Evolutionary conservation across 2,888 invertebrate genomes (phyloP).

Genomic region (Tachina lurida): DNA sequence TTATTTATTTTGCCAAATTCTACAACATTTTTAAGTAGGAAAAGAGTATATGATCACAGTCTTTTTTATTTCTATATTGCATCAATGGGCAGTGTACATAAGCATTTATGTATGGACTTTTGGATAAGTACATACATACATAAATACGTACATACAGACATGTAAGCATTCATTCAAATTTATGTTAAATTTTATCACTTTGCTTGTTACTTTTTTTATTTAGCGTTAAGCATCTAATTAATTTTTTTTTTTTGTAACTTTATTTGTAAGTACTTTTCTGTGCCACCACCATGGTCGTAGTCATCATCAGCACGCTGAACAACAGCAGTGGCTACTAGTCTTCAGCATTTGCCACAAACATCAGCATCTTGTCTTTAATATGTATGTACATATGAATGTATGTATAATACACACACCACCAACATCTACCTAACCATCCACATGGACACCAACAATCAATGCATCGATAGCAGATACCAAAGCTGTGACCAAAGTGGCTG

Average conservation of each 20-base stretch:
- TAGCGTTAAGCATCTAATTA: constrained; percentile 1
- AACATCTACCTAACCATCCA: constrained; percentile 11
- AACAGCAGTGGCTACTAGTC: constrained; percentile 68
- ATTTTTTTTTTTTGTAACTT: not conserved
- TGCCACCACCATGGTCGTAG: constrained; percentile 5
- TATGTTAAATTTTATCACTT: too few relatives aligned
- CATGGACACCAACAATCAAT: not conserved
- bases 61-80: too few relatives aligned
- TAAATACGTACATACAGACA: not conserved
- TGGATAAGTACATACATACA: not conserved
- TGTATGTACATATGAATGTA: not conserved
- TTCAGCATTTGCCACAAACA: constrained; percentile 68
- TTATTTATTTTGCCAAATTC: not conserved
- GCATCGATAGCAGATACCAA: not conserved
- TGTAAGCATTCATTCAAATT: too few relatives aligned
- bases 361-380: constrained; percentile 57
- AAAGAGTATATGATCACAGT: too few relatives aligned
- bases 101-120: too few relatives aligned
- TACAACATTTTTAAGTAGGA: too few relatives aligned
- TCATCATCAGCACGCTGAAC: constrained; percentile 24
- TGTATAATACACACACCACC: not conserved
- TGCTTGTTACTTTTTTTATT: not conserved
- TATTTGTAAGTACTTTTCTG: constrained; percentile 38
- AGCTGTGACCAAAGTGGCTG: not conserved
- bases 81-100: too few relatives aligned